Evolutionary conservation across 1,140 invertebrate species (phyloP).

Genomic region (Zeugodacus cucurbitae): DNA sequence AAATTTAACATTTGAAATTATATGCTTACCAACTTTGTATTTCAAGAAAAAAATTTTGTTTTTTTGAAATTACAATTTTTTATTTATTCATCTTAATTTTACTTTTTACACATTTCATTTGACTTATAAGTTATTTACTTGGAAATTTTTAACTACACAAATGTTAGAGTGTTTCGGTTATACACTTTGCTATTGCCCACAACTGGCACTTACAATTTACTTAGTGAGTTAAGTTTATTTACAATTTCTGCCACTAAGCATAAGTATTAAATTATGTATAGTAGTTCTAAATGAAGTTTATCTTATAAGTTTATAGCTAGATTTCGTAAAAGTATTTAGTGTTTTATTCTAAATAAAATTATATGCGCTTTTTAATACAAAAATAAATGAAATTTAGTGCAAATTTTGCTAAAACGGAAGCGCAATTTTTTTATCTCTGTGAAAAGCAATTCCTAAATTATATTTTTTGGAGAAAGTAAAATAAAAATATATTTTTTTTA

Average conservation of each 20-base stretch:
- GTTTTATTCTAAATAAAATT: too few species aligned
- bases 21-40: too few species aligned
- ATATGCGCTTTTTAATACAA: too few species aligned
- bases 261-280: neutral
- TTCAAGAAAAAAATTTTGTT: neutral
- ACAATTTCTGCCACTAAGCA: neutral
- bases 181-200: neutral
- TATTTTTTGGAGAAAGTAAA: too few species aligned
- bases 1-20: too few species aligned
- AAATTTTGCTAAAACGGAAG: too few species aligned
- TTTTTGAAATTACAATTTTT: neutral
- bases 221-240: neutral
- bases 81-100: constrained; percentile 18
- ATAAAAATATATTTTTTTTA: too few species aligned
- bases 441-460: too few species aligned
- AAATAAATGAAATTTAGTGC: too few species aligned
- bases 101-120: constrained; percentile 21
- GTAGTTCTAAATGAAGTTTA: neutral
- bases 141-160: constrained; percentile 26
- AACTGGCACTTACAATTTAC: neutral
- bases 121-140: neutral
- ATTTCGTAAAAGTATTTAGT: too few species aligned
- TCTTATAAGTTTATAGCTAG: too few species aligned
- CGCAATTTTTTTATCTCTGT: too few species aligned
- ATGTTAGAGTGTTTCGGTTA: neutral